Evolutionary conservation across 2,797 vertebrate species (phyloP).

Genomic region (Craterocephalus amniculus): DNA sequence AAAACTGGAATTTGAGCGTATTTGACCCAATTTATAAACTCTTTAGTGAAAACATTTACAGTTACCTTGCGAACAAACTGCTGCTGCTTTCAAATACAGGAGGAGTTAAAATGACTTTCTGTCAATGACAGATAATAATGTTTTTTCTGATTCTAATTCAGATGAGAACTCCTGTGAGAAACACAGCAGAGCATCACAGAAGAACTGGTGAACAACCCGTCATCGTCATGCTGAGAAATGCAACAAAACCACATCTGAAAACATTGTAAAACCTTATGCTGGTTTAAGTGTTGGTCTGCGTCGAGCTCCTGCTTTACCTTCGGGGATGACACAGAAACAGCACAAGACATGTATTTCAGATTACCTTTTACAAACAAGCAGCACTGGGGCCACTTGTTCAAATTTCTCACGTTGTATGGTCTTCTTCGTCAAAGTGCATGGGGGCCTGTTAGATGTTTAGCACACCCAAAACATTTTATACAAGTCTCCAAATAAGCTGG

Average conservation of each 20-base stretch:
- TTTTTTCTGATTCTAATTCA: too few species aligned
- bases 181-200: constrained; percentile 6
- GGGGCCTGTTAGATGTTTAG: too few species aligned
- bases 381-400: neutral
- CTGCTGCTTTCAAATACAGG: neutral
- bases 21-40: neutral
- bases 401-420: too few species aligned
- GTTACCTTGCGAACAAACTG: neutral
- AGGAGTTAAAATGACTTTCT: neutral
- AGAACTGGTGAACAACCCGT: constrained; percentile 9
- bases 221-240: constrained; percentile 13
- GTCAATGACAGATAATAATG: too few species aligned
- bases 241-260: constrained; percentile 2
- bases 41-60: neutral
- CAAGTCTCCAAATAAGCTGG: neutral
- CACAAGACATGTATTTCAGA: too few species aligned
- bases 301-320: neutral
- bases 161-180: neutral
- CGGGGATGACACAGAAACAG: too few species aligned
- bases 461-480: neutral
- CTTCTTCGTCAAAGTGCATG: too few species aligned
- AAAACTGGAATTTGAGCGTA: neutral
- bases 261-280: neutral
- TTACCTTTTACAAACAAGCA: neutral
- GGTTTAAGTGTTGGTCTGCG: neutral